Percentiles rank a stretch among this genome's conserved stretches.
Evolutionary conservation across 2,113 vertebrate species (phyloP).

Genomic region (Marmota flaviventris): DNA sequence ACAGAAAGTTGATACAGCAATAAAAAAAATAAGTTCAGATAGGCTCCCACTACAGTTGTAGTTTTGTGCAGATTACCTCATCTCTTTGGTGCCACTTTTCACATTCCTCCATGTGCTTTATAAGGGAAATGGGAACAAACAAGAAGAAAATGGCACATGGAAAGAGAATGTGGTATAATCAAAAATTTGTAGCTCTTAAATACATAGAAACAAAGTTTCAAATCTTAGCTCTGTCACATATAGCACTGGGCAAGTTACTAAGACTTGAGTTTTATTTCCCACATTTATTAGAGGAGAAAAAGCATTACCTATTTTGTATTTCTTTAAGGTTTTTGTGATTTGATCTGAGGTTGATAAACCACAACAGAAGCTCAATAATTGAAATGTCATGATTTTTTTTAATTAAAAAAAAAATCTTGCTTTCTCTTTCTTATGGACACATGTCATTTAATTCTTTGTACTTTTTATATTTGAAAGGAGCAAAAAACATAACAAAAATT

Average conservation of each 20-base stretch:
- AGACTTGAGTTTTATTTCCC: not conserved
- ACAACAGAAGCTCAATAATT: not conserved
- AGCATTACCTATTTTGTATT: not conserved
- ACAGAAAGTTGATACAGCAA: accelerated
- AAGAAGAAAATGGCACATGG: not conserved
- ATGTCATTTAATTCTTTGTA: not conserved
- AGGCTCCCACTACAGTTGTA: accelerated
- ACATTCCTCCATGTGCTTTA: not conserved
- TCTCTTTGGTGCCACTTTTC: not conserved
- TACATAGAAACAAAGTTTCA: not conserved
- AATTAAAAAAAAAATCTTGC: not conserved
- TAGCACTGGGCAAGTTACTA: not conserved
- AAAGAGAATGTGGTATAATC: not conserved
- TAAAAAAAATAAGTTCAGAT: not conserved
- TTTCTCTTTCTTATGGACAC: not conserved
- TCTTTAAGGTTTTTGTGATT: not conserved
- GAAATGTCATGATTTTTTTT: constrained; percentile 1
- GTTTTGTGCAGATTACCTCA: not conserved
- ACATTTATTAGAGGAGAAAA: not conserved
- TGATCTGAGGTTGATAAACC: not conserved
- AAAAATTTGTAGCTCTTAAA: not conserved
- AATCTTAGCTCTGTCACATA: not conserved
- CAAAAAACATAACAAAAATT: not conserved
- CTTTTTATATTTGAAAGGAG: not conserved
- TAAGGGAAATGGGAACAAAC: not conserved